Percentiles rank a stretch among this genome's conserved stretches.
These are phyloP conservation scores for Tyria jacobaeae DNA, from an alignment of 2,888 invertebrate genomes.

Conservation along the genomic window DNA sequence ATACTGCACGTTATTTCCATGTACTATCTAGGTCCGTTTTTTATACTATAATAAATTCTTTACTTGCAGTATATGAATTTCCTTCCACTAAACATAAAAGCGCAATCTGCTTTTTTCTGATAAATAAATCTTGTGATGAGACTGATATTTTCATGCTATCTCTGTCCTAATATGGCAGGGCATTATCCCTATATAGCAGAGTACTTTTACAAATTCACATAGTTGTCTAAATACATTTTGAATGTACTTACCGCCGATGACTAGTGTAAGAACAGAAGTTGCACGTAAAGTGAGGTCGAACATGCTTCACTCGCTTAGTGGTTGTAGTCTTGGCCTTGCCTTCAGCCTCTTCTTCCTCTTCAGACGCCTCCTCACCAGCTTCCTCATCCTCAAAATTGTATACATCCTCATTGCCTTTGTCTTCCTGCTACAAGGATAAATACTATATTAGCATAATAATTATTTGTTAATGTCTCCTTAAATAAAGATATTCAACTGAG, in stretches of 20 bases:
- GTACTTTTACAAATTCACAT: too few species aligned
- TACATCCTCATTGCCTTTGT: slow-evolving; percentile 83
- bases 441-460: not conserved
- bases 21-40: too few species aligned
- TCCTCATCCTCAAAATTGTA: slow-evolving; percentile 92
- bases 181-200: too few species aligned
- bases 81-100: too few species aligned
- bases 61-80: too few species aligned
- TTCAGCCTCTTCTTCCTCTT: slow-evolving; percentile 77
- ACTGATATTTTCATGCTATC: too few species aligned
- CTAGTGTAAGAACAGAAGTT: slow-evolving; percentile 97
- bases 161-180: too few species aligned
- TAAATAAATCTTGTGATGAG: too few species aligned
- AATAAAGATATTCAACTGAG: not conserved
- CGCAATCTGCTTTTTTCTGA: too few species aligned
- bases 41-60: too few species aligned
- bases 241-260: slow-evolving; percentile 89
- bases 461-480: not conserved
- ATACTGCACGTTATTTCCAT: too few species aligned
- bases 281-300: slow-evolving; percentile 91
- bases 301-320: slow-evolving; percentile 81
- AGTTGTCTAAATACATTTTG: too few species aligned
- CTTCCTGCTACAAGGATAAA: slow-evolving; percentile 52
- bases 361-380: slow-evolving; percentile 66
- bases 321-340: slow-evolving; percentile 80